These are phyloP conservation scores for Calyptomena viridis DNA, from an alignment of 2,113 vertebrate species.

Conservation along the genomic window DNA sequence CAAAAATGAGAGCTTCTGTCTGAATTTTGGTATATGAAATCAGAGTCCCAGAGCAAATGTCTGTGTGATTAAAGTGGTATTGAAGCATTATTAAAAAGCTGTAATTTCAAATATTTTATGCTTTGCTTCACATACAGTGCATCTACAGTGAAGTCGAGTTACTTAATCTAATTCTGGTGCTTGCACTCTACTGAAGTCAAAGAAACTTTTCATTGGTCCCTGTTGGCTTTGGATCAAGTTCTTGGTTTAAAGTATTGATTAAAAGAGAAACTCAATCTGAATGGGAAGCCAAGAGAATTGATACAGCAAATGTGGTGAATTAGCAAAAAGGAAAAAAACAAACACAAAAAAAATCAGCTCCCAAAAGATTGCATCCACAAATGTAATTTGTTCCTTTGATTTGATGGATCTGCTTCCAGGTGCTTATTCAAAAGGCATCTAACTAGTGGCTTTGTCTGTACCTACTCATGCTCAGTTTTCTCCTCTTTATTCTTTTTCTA, in stretches of 20 bases:
- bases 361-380: not conserved
- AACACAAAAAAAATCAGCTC: not conserved
- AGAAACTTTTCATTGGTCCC: conserved; percentile 33
- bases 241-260: conserved; percentile 52
- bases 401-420: not conserved
- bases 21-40: not conserved
- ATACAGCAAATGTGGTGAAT: not conserved
- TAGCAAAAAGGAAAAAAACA: not conserved
- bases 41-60: conserved; percentile 18
- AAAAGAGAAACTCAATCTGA: conserved; percentile 29
- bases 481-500: not conserved
- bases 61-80: not conserved
- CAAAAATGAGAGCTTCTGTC: conserved; percentile 21
- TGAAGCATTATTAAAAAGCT: conserved; percentile 41
- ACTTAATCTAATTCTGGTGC: not conserved
- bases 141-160: not conserved
- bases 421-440: not conserved
- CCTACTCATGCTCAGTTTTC: not conserved
- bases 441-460: not conserved
- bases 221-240: conserved; percentile 26
- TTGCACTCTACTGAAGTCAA: not conserved
- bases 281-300: conserved; percentile 32
- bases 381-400: conserved; percentile 17
- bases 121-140: not conserved
- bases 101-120: conserved; percentile 10